Conservation (phyloP, 2,797 vertebrate genomes). For the Morelia viridis region DNA sequence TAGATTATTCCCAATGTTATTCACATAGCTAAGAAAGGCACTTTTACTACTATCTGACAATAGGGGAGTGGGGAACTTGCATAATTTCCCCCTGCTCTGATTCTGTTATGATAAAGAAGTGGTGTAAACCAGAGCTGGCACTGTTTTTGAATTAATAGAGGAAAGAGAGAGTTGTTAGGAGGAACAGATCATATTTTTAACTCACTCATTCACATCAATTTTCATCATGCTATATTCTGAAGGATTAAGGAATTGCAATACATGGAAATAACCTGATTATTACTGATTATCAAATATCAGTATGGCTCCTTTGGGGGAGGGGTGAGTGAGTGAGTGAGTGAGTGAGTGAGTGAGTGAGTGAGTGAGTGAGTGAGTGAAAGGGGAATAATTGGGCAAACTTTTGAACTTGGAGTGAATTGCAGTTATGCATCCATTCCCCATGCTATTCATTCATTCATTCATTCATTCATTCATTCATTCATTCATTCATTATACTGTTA, state of each 20-base stretch:
- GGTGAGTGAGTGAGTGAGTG: not conserved
- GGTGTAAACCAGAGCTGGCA: not conserved
- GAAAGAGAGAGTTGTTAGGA: not conserved
- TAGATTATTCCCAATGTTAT: not conserved
- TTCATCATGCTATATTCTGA: not conserved
- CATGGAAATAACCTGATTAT: not conserved
- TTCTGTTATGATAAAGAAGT: not conserved
- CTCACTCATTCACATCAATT: not conserved
- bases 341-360: not conserved
- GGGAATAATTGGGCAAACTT: not conserved
- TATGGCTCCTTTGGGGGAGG: not conserved
- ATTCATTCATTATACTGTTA: not conserved
- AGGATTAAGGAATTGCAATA: not conserved
- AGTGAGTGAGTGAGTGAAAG: not conserved
- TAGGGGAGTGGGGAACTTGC: not conserved
- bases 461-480: not conserved
- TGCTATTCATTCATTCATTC: not conserved
- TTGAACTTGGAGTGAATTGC: not conserved
- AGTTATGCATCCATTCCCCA: not conserved
- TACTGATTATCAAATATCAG: not conserved
- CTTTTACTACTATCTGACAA: not conserved
- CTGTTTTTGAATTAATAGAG: slow-evolving; percentile 8
- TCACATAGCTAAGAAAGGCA: not conserved
- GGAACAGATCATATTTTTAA: not conserved
- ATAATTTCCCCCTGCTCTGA: not conserved